These are phyloP conservation scores for Pammene fasciana DNA, from an alignment of 2,888 invertebrate species.

Conservation along the genomic window DNA sequence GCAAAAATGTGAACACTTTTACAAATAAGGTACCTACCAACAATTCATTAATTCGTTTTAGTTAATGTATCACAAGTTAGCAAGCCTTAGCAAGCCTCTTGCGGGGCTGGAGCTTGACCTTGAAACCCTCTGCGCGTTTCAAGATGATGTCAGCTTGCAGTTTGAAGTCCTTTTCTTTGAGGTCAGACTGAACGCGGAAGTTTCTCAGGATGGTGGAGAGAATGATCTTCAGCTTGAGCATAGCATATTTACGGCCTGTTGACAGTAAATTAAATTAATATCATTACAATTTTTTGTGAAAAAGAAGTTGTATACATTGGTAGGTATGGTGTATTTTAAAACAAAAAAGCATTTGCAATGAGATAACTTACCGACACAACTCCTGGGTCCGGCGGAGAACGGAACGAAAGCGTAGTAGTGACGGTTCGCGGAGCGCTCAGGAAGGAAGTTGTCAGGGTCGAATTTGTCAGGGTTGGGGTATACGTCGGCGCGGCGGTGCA, in stretches of 20 bases:
- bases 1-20: constrained; percentile 54
- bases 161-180: constrained; percentile 87
- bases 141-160: constrained; percentile 90
- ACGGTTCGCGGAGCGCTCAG: constrained; percentile 89
- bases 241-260: constrained; percentile 90
- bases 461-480: constrained; percentile 91
- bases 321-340: no score
- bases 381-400: constrained; percentile 92
- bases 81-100: constrained; percentile 73
- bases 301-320: not conserved
- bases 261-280: constrained; percentile 44
- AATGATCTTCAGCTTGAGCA: constrained; percentile 90
- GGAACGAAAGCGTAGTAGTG: constrained; percentile 92
- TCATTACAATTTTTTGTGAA: not conserved
- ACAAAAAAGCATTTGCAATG: not conserved
- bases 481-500: constrained; percentile 88
- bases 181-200: constrained; percentile 87
- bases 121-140: constrained; percentile 90
- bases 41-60: constrained; percentile 42
- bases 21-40: constrained; percentile 49
- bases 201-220: constrained; percentile 89
- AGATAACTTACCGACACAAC: constrained; percentile 87
- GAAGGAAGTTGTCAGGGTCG: constrained; percentile 93
- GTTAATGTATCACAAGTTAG: constrained; percentile 45
- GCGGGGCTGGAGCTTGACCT: constrained; percentile 87